Evolutionary conservation across 2,797 vertebrate species (phyloP).

Genomic region (Rhinatrema bivittatum): DNA sequence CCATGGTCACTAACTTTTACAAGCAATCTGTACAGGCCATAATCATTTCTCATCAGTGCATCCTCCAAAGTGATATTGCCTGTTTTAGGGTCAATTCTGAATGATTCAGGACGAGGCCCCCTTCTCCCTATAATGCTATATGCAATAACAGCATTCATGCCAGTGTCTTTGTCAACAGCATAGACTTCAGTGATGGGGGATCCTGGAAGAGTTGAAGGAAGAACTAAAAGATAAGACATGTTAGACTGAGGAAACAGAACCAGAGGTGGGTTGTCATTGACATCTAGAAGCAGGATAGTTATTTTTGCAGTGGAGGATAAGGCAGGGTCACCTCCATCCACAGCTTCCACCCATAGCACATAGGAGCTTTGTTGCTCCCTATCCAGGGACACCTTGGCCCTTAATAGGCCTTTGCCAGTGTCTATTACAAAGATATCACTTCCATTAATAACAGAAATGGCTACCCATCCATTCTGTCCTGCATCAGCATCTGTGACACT

Average conservation of each 20-base stretch:
- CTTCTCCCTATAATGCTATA: constrained; percentile 94
- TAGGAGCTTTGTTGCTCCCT: constrained; percentile 94
- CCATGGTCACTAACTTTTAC: constrained; percentile 96
- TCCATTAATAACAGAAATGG: constrained; percentile 88
- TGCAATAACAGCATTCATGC: constrained; percentile 96
- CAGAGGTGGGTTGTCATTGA: constrained; percentile 94
- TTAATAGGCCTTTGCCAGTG: constrained; percentile 83
- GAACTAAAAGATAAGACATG: constrained; percentile 88
- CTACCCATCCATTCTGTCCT: constrained; percentile 89
- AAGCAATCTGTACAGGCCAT: constrained; percentile 87
- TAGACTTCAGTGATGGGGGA: constrained; percentile 95
- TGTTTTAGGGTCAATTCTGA: constrained; percentile 87
- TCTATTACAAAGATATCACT: constrained; percentile 96
- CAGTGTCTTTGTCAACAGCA: constrained; percentile 92
- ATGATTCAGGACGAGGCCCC: constrained; percentile 83
- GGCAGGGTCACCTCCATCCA: constrained; percentile 83
- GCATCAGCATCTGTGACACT: constrained; percentile 89
- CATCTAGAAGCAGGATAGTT: constrained; percentile 87
- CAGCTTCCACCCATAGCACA: constrained; percentile 84
- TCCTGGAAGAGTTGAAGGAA: constrained; percentile 85
- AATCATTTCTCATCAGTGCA: constrained; percentile 74
- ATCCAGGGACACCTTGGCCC: constrained; percentile 86
- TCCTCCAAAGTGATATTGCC: constrained; percentile 94
- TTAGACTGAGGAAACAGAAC: constrained; percentile 96
- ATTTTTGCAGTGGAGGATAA: constrained; percentile 88